Evolutionary conservation across 2,888 invertebrate genomes (phyloP), one percentile per base, ranked within the genome.

Genomic region (Molorchus minor): DNA sequence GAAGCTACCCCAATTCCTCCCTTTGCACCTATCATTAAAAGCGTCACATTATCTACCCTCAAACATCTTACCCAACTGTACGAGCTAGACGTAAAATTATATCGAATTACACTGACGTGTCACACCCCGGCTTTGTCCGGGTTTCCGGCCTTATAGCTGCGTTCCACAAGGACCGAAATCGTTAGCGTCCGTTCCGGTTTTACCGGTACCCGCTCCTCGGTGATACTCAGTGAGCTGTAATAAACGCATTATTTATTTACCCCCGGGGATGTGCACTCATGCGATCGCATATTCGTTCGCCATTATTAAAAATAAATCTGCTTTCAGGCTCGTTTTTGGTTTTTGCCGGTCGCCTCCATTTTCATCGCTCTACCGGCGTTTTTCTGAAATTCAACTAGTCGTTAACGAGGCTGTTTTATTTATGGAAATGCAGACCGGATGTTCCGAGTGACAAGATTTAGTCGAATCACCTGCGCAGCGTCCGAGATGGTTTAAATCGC

Each of bases 171-270:
- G 61, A 65, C 64, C 54, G 68, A 60, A 69, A 61, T 70, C 55
- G 71, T 64, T 47, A 65, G 62, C 2, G 15, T 29, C 46, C 47
- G 43, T 30, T 54, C 46, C 38, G 33, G 59, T 62, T 57, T 61
- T 58, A 58, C 64, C 58, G 35, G 64, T 60, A 55, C 52, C 63
- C 58, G 56, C 62, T 56, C 60, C 61, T 62, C 58, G 57, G 52
- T 74, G 73, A 72, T 75, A 75, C 70, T 75, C 76, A 74, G 71
- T 71, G 77, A 77, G 71, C 76, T 75, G 79, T 79, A 77, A 79
- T 79, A 79, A 80, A 75, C 77, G 77, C 77, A 78, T 79, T 79
- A 79, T 79, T 80, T 79, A 79, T 79, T 79, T 79, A 78, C 77
- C 77, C 76, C 65, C 70, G 69, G 73, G 71, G 72, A 71, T 73